Evolutionary conservation across 2,797 vertebrate species (phyloP).

Genomic region (Cyprinodon diabolis): DNA sequence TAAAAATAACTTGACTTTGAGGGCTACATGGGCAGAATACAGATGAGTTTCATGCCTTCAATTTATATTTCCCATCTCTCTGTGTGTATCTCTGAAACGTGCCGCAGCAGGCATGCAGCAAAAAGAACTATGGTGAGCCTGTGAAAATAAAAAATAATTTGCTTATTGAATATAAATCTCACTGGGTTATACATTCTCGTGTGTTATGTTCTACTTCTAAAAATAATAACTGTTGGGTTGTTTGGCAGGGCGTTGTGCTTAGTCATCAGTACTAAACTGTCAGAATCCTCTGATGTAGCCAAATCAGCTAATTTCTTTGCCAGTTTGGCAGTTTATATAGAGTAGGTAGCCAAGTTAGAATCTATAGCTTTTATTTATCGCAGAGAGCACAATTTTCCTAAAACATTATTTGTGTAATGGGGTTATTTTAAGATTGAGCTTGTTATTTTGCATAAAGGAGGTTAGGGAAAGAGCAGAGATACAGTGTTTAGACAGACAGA

Average conservation of each 20-base stretch:
- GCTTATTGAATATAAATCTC: constrained; percentile 41
- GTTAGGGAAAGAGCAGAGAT: constrained; percentile 29
- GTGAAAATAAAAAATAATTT: constrained; percentile 50
- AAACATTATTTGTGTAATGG: constrained; percentile 36
- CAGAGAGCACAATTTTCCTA: constrained; percentile 1
- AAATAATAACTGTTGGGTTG: constrained; percentile 18
- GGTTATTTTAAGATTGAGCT: constrained; percentile 39
- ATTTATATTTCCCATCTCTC: constrained; percentile 39
- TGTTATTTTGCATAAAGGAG: constrained; percentile 29
- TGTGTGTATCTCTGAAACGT: constrained; percentile 50
- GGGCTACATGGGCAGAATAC: constrained; percentile 49
- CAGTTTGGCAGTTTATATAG: constrained; percentile 36
- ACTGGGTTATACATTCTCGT: constrained; percentile 32
- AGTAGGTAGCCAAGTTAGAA: constrained; percentile 32
- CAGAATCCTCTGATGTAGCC: constrained; percentile 28
- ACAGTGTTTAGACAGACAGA: constrained; percentile 40
- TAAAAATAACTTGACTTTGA: constrained; percentile 43
- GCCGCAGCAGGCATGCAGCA: constrained; percentile 30
- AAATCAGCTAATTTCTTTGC: constrained; percentile 33
- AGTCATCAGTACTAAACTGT: constrained; percentile 45
- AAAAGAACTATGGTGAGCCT: constrained; percentile 22
- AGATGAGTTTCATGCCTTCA: constrained; percentile 54
- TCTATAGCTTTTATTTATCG: constrained; percentile 37
- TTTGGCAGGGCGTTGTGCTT: constrained; percentile 34
- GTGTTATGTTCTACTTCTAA: constrained; percentile 25